Base-by-base conservation (phyloP, 37 sponge, comb jelly and placozoan genomes). In the Chondrilla cf. caribensis region DNA sequence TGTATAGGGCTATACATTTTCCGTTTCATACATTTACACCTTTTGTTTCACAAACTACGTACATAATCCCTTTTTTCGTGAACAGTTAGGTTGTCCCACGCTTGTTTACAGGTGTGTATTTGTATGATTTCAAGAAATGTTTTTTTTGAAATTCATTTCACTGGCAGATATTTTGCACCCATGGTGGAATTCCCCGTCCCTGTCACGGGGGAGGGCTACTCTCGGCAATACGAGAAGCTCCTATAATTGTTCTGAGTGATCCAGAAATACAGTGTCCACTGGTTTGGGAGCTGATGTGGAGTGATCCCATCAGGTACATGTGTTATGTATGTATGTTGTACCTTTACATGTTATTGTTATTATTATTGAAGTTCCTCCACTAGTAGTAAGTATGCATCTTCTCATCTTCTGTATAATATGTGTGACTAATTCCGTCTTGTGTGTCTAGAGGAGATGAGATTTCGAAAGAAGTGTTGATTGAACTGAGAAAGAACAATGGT, bases 261-360 rank as follows among this genome's bases (percentile, higher is more conserved):
- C 97, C 97, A 8, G 88, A 91, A 77, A 85, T 81, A 7, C 76
- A 89, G 78, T 87, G 90, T 70, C 81, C 62, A 21, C 84, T 97
- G 70, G 97, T 92, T 17, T 97, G 97, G 97, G 97, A 97, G 33
- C 79, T 97, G 47, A 89, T 97, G 90, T 97, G 97, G 97, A 94
- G 89, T 66, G 97, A 97, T 70, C 97, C 97, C 57, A 79, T 92
- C 47, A 89, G 97, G 97, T 91, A 73, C 68, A 11, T 47, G 11
- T 81, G 51, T 47, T n/a, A n/a, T n/a, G n/a, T n/a, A n/a, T n/a
- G n/a, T n/a, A n/a, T n/a, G n/a, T n/a, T n/a, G n/a, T n/a, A n/a
- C n/a, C n/a, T n/a, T n/a, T n/a, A 28, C 28, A 7, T 31, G n/a
- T 14, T 37, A 7, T n/a, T 5, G n/a, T n/a, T 17, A 37, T 17